Evolutionary conservation across 2,888 invertebrate genomes (phyloP), one percentile per base, ranked within the genome.

Genomic region (Oscheius sp.): DNA sequence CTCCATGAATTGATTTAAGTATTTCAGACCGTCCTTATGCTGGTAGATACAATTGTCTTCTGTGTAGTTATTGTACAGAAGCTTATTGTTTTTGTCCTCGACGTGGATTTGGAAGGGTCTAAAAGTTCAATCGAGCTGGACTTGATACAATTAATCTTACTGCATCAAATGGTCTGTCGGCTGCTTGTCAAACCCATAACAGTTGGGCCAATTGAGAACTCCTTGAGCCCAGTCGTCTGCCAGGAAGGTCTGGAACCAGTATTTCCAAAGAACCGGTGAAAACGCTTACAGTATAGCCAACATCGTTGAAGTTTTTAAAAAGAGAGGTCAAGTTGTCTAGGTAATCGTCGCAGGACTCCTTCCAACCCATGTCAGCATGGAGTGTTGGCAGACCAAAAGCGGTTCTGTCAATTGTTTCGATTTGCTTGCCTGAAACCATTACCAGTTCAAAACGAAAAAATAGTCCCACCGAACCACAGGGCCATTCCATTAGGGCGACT

Each of bases 141-240:
- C 1, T 13, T 11, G 13, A 33, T 10, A 29, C n/a, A 35, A 1
- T 4, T 21, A 48, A 10, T 68, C 70, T 60, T 48, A 79, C 75
- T 80, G 74, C 84, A 84, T 83, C 72, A 80, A 79, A 76, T 85
- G 85, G 48, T 83, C 80, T 4, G 76, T 75, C 1, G 83, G 83
- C 32, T 72, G 77, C 32, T 79, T 73, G 21, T 76, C 73, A 60
- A 84, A 85, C 1, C 85, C 85, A 33, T 72, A 66, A 62, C 85
- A 85, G n/a, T 73, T 73, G 32, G 81, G 82, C 79, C 80, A 85
- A 65, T 85, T 85, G 66, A 84, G 77, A 2, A 80, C 80, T 7
- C 84, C 84, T n/a, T 71, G 57, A 0, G 82, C 80, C 84, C 84
- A 84, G 70, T 85, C 85, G 70, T 85, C 84, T 0, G 79, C 80